phyloP scores from a whole-genome alignment of 2,888 invertebrate genomes.

The Odontocerum albicorne region DNA sequence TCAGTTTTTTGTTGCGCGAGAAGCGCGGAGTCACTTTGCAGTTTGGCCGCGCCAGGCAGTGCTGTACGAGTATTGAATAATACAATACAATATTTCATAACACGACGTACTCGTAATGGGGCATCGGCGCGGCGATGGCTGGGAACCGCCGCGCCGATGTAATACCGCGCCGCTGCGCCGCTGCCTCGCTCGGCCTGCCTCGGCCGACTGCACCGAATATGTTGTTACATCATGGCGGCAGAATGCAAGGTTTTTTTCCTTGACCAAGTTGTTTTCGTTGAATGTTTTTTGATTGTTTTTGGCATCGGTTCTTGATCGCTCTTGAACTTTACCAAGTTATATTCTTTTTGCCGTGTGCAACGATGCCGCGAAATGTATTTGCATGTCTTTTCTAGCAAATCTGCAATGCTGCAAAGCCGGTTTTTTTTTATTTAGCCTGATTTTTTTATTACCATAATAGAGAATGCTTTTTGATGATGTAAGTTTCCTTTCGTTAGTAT shows the following conservation, averaged over 20 bases:
- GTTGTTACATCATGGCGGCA: slow-evolving; percentile 33
- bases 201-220: slow-evolving; percentile 19
- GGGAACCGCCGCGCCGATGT: slow-evolving; percentile 2
- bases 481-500: slow-evolving; percentile 31
- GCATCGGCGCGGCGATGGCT: not conserved
- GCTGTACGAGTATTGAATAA: slow-evolving; percentile 5
- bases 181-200: too few relatives aligned
- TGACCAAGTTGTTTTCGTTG: slow-evolving; percentile 26
- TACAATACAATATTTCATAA: too few relatives aligned
- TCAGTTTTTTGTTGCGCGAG: slow-evolving; percentile 21
- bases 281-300: slow-evolving; percentile 24
- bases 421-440: slow-evolving; percentile 15
- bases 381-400: slow-evolving; percentile 12
- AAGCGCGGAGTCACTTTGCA: slow-evolving; percentile 13
- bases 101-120: not conserved
- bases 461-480: slow-evolving; percentile 20
- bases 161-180: too few relatives aligned
- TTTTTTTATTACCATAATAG: slow-evolving; percentile 16
- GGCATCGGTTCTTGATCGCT: slow-evolving; percentile 28
- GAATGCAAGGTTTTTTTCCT: slow-evolving; percentile 35
- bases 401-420: slow-evolving; percentile 28
- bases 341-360: slow-evolving; percentile 9
- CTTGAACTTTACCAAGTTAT: slow-evolving; percentile 34
- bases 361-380: not conserved
- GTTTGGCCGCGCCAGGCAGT: slow-evolving; percentile 15